Base-by-base conservation (phyloP, 1,140 invertebrate genomes). In the Drosophila pseudoobscura region DNA sequence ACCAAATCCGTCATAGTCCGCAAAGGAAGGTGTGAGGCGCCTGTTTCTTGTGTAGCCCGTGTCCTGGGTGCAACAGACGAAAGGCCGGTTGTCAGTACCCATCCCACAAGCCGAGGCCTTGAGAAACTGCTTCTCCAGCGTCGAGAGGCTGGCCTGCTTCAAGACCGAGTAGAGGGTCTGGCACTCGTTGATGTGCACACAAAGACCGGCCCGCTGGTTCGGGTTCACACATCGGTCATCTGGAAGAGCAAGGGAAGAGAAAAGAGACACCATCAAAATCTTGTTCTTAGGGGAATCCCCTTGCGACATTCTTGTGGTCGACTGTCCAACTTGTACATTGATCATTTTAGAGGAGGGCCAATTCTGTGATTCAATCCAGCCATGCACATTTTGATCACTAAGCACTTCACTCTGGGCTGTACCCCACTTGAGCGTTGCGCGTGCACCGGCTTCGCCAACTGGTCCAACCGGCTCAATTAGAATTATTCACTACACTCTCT, bases 21-120 rank as follows among this genome's bases (percentile, higher is more conserved):
- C 15, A 31, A 80, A 79, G 4, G 39, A 8, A 0, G 61, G 43
- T 8, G 51, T 66, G 39, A 60, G 3, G 0, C 71, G 56, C 3
- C 61, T 59, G 29, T 43, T 78, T 15, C 71, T 51, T 13, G 50
- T 47, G 35, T 83, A 91, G 7, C 78, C 90, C 6, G 85, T 91
- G 22, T 91, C 89, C 8, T 73, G 60, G 1, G 90, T 89, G 53
- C 89, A 91, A 53, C 89, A 91, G 0, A 91, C 85, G 60, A 75
- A 82, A 2, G 89, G 89, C 0, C 53, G 62, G 31, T 57, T 78
- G 7, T 88, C 72, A 1, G 20, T 49, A 6, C 69, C 76, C 39
- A 57, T 60, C n/a, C 89, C 89, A 43, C 76, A 91, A 47, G 69
- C 43, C 3, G 89, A 91, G n/a, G 56, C 75, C 9, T 53, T 56